Conservation (phyloP, 2,113 vertebrate genomes). For the Tonatia bakeri region DNA sequence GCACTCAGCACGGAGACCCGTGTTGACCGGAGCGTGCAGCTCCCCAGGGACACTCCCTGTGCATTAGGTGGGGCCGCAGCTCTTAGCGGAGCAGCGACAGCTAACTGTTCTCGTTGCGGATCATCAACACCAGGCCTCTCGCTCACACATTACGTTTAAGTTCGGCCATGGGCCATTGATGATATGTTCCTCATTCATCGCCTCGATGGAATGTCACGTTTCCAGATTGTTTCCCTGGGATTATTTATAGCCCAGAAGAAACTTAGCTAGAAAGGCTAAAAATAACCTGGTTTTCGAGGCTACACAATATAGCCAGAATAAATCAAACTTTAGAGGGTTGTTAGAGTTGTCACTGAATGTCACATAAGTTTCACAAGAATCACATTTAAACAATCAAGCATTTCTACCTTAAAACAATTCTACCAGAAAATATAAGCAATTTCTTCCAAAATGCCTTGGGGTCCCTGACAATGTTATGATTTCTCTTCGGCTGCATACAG, state of each 20-base stretch:
- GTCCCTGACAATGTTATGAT: neutral
- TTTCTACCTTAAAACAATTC: neutral
- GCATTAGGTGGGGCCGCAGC: fast-evolving
- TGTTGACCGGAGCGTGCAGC: neutral
- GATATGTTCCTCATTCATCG: neutral
- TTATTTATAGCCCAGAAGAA: neutral
- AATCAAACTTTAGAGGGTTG: neutral
- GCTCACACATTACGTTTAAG: neutral
- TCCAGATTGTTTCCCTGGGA: neutral
- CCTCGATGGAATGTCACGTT: neutral
- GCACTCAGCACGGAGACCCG: neutral
- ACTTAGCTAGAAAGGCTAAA: neutral
- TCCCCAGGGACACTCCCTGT: neutral
- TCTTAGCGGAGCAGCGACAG: neutral
- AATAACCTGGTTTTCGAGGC: neutral
- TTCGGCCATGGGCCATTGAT: fast-evolving
- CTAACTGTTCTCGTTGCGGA: neutral
- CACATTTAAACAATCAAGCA: neutral
- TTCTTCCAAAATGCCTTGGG: neutral
- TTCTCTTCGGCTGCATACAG: neutral
- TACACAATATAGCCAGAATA: neutral
- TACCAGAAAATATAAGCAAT: neutral
- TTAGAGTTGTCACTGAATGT: neutral
- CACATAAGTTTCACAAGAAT: neutral
- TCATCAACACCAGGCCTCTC: neutral